A percentile compares a stretch with the other conserved stretches of the same genome.
phyloP scores from a whole-genome alignment of 1,140 invertebrate species.

The Ephestia elutella region DNA sequence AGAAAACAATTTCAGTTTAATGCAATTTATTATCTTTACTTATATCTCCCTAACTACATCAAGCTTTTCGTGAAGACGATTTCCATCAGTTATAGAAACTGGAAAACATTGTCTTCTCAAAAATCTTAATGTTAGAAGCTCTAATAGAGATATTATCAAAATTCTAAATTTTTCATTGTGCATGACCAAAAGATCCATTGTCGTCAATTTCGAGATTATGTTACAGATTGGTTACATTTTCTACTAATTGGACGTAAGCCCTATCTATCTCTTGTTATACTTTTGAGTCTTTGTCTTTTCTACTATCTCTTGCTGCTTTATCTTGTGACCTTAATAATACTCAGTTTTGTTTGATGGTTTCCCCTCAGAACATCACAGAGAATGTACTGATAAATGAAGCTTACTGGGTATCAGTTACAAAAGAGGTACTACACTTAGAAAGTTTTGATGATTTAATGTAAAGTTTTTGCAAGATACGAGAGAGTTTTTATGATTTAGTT shows the following conservation, averaged over 20 bases:
- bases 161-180: conserved; percentile 54
- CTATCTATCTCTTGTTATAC: conserved; percentile 31
- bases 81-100: background rate
- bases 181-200: conserved; percentile 33
- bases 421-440: conserved; percentile 84
- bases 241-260: conserved; percentile 59
- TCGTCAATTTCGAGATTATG: conserved; percentile 32
- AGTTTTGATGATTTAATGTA: conserved; percentile 73
- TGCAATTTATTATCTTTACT: conserved; percentile 17
- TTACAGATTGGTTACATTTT: conserved; percentile 62
- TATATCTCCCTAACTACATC: conserved; percentile 17
- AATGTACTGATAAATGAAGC: conserved; percentile 94
- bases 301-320: conserved; percentile 32
- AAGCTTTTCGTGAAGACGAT: conserved; percentile 25
- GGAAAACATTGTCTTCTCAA: conserved; percentile 10
- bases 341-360: conserved; percentile 72
- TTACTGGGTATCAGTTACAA: conserved; percentile 91
- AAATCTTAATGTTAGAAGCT: background rate
- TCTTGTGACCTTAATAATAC: conserved; percentile 56
- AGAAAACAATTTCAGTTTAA: conserved; percentile 51
- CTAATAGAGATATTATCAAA: conserved; percentile 38
- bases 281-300: conserved; percentile 15
- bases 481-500: conserved; percentile 72
- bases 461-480: conserved; percentile 72
- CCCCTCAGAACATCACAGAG: conserved; percentile 92